Conservation (phyloP, 2,888 invertebrate species). For the Pyrrhopygopsis socrates region DNA sequence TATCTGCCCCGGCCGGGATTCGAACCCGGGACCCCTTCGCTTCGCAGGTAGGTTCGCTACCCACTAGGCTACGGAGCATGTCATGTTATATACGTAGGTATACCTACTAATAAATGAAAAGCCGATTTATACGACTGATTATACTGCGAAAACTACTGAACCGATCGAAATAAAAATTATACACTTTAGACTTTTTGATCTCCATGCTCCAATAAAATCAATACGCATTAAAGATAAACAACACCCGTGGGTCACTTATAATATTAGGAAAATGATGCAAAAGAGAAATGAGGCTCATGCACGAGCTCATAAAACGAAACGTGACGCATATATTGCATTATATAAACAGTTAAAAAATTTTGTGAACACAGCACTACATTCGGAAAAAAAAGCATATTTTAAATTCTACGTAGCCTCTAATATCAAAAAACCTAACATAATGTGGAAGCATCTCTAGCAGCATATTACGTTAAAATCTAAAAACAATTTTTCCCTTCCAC, state of each 20-base stretch:
- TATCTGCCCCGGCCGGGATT: too few relatives aligned
- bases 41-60: too few relatives aligned
- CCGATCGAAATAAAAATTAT: too few relatives aligned
- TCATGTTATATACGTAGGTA: too few relatives aligned
- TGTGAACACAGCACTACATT: not conserved
- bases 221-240: not conserved
- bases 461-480: not conserved
- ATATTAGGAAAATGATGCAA: not conserved
- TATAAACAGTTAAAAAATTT: not conserved
- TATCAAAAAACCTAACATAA: not conserved
- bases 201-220: not conserved
- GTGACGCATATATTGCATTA: not conserved
- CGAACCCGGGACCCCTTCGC: too few relatives aligned
- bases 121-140: constrained; percentile 9
- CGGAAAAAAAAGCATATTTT: not conserved
- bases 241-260: not conserved
- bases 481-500: not conserved
- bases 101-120: not conserved
- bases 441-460: not conserved
- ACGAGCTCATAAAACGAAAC: not conserved
- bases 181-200: not conserved
- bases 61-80: too few relatives aligned
- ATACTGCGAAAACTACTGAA: too few relatives aligned
- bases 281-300: not conserved
- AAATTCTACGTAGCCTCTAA: not conserved